Evolutionary conservation across 1,140 invertebrate species (phyloP).

Genomic region (Caenorhabditis brenneri): DNA sequence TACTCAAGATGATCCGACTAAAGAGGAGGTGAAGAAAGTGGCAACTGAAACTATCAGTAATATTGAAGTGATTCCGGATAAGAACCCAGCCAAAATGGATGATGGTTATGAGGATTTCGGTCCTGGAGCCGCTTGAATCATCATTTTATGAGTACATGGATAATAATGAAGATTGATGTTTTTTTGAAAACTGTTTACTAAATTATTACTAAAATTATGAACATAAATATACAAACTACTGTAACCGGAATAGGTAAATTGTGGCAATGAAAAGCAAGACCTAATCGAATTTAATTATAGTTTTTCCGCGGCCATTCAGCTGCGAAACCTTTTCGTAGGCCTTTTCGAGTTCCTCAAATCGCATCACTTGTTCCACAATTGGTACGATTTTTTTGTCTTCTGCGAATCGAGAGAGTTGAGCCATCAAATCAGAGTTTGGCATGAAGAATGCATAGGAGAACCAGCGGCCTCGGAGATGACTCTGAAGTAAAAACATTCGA

Average conservation of each 20-base stretch:
- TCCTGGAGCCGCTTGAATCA: not conserved
- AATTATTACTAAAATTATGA: not conserved
- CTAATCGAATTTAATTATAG: slow-evolving; percentile 75
- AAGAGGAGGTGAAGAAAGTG: not conserved
- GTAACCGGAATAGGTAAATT: not conserved
- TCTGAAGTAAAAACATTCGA: too few relatives aligned
- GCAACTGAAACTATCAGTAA: not conserved
- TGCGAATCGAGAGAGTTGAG: slow-evolving; percentile 75
- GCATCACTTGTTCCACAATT: slow-evolving; percentile 78
- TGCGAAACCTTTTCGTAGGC: slow-evolving; percentile 77
- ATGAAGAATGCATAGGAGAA: slow-evolving; percentile 83
- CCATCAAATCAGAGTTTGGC: slow-evolving; percentile 76
- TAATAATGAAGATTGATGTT: too few relatives aligned
- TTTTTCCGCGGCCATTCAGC: slow-evolving; percentile 81
- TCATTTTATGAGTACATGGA: too few relatives aligned
- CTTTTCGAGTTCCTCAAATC: slow-evolving; percentile 77
- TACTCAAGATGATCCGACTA: not conserved
- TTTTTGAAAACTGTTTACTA: too few relatives aligned
- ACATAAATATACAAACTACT: not conserved
- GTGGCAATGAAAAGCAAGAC: not conserved
- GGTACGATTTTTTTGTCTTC: slow-evolving; percentile 76
- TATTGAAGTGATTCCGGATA: not conserved
- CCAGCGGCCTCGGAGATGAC: slow-evolving; percentile 73
- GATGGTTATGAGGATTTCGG: slow-evolving; percentile 24
- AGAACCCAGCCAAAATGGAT: slow-evolving; percentile 21